Percentiles rank a stretch among this genome's conserved stretches.
phyloP scores from a whole-genome alignment of 2,888 invertebrate genomes.

The Leptopilina syphax region DNA sequence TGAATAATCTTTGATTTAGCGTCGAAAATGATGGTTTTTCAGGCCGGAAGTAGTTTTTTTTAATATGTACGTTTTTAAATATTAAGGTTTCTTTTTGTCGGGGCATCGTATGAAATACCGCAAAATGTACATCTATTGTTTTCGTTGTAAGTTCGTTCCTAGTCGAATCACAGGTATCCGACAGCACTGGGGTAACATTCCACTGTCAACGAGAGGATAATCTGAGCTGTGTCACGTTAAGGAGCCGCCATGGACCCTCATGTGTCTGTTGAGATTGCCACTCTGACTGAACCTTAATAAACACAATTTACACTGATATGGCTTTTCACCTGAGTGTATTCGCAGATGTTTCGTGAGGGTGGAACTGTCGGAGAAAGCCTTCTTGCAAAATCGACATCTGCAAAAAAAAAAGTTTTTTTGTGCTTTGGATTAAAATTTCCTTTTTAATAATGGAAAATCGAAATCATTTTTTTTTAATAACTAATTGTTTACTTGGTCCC shows the following conservation, averaged over 20 bases:
- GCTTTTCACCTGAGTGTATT: constrained; percentile 95
- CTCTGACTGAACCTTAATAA: constrained; percentile 97
- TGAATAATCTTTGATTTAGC: no score
- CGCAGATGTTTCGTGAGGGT: constrained; percentile 97
- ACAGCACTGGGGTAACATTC: constrained; percentile 69
- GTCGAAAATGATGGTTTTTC: no score
- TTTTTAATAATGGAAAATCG: no score
- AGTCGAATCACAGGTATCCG: constrained; percentile 75
- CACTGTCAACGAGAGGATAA: constrained; percentile 52
- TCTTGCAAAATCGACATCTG: constrained; percentile 96
- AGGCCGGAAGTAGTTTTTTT: no score
- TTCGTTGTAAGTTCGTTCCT: constrained; percentile 67
- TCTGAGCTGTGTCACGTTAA: constrained; percentile 72
- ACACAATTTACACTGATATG: constrained; percentile 98
- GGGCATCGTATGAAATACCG: constrained; percentile 5
- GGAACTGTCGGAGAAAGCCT: constrained; percentile 99
- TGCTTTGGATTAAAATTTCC: no score
- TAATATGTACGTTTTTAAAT: no score
- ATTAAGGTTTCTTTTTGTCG: neutral
- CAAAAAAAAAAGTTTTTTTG: constrained; percentile 47
- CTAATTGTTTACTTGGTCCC: no score
- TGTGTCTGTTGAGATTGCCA: constrained; percentile 98
- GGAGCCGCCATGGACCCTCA: constrained; percentile 92
- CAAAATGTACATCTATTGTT: constrained; percentile 55
- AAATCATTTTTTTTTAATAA: no score